Percentiles rank a stretch among this genome's conserved stretches.
phyloP scores from a whole-genome alignment of 2,888 invertebrate species.

The Choristoneura rosaceana region DNA sequence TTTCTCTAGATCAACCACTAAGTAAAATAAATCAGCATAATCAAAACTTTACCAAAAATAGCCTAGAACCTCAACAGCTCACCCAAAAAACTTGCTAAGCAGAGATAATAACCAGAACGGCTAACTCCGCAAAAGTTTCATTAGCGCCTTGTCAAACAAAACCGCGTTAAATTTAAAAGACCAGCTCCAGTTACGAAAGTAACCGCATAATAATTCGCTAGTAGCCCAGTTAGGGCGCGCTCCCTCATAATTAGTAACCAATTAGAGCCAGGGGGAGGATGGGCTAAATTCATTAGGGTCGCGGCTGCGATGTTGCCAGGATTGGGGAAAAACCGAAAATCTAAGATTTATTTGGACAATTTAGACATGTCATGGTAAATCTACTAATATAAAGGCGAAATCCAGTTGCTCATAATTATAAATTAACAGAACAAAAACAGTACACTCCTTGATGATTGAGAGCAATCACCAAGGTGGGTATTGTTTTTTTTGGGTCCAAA shows the following conservation, averaged over 20 bases:
- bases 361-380: neutral
- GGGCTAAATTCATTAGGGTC: conserved; percentile 8
- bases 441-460: too few relatives aligned
- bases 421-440: too few relatives aligned
- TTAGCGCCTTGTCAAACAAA: conserved; percentile 18
- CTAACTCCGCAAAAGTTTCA: conserved; percentile 13
- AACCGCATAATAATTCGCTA: conserved; percentile 32
- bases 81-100: neutral
- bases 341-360: neutral
- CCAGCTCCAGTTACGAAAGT: conserved; percentile 16
- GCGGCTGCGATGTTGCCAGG: neutral
- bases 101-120: conserved; percentile 5
- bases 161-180: conserved; percentile 17
- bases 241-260: conserved; percentile 40
- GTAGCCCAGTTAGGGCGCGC: conserved; percentile 34
- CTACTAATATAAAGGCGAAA: too few relatives aligned
- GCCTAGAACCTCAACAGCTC: neutral
- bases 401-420: too few relatives aligned
- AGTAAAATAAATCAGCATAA: too few relatives aligned
- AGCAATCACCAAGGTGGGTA: too few relatives aligned
- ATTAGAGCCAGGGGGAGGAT: conserved; percentile 15
- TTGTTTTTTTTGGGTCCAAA: too few relatives aligned
- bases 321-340: neutral
- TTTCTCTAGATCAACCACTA: too few relatives aligned
- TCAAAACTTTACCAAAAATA: neutral